Evolutionary conservation across 1,140 invertebrate genomes (phyloP).

Genomic region (Aradophagus sp.): DNA sequence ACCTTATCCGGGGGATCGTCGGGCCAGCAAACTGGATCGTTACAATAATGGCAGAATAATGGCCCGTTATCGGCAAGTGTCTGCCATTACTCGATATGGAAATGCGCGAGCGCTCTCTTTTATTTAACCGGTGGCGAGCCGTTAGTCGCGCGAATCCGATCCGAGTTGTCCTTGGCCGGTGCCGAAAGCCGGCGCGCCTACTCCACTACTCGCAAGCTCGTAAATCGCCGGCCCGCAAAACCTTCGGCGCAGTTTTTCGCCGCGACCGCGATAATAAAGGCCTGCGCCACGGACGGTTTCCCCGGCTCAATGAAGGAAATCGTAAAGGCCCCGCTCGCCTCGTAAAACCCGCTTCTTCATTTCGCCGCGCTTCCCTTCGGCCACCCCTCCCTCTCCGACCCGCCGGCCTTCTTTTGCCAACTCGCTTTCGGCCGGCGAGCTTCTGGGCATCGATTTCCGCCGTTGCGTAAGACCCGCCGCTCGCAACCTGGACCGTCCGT

Average conservation of each 20-base stretch:
- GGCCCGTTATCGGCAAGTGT: constrained; percentile 22
- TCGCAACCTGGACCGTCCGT: constrained; percentile 23
- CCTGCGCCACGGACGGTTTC: constrained; percentile 42
- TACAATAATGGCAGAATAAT: constrained; percentile 41
- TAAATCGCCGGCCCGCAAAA: constrained; percentile 42
- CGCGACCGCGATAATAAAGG: constrained; percentile 58
- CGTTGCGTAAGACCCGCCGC: constrained; percentile 52
- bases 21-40: constrained; percentile 20
- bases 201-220: constrained; percentile 40
- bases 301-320: constrained; percentile 60
- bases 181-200: constrained; percentile 38
- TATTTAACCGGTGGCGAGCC: constrained; percentile 37
- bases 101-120: constrained; percentile 23
- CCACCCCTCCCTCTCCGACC: no score
- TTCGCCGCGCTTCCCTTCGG: constrained; percentile 36
- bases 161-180: constrained; percentile 32
- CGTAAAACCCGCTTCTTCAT: constrained; percentile 56
- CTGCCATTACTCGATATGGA: constrained; percentile 40
- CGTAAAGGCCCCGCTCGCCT: constrained; percentile 55
- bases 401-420: no score
- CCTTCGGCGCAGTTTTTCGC: constrained; percentile 47
- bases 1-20: not conserved
- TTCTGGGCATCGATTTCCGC: constrained; percentile 56
- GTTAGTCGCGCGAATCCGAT: constrained; percentile 37
- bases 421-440: constrained; percentile 23